Base-by-base conservation (phyloP, 1,140 invertebrate genomes). In the Pogonognathellus flavescens region DNA sequence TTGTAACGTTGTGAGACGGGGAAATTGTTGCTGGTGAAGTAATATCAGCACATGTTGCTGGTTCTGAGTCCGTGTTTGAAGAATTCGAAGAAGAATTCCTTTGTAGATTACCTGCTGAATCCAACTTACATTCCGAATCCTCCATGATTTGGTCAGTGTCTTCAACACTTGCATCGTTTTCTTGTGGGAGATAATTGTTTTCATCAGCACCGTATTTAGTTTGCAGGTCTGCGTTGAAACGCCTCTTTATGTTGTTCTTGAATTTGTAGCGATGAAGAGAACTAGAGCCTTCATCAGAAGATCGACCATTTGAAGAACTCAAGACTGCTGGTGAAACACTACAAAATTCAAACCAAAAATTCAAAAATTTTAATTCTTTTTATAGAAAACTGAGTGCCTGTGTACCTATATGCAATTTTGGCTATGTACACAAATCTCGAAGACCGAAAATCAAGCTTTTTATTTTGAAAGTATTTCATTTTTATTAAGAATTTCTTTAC, bases 171-270 rank as follows among this genome's bases (percentile, higher is more conserved):
- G 53, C 22, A 57, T 53, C 60, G 52, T 49, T 50, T 60, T 62
- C 82, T 50, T 60, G 22, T 0, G 22, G 4, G 0, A 57, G 76
- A 80, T 11, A 31, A 0, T 20, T 22, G 18, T 81, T 25, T 9
- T 89, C 88, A 25, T 89, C 88, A 13, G 70, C 86, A 11, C 85
- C 84, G 49, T 87, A 83, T 31, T 86, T 86, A 5, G 84, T 86
- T 76, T 89, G 86, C 25, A 89, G 88, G 16, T 90, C 90, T 57
- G 88, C 91, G 49, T 91, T 89, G 89, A 98, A 98, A 70, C 97
- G 92, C 89, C 97, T 94, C 88, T 97, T 97, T 85, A 98, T 98
- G 87, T 95, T 96, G 88, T 96, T 97, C 91, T 98, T 98, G 91
- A 97, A 98, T 91, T 98, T 98, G 91, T 98, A 98, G 14, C 72